phyloP scores from a whole-genome alignment of 2,797 vertebrate species.

The Enteromius thamalakanensis region DNA sequence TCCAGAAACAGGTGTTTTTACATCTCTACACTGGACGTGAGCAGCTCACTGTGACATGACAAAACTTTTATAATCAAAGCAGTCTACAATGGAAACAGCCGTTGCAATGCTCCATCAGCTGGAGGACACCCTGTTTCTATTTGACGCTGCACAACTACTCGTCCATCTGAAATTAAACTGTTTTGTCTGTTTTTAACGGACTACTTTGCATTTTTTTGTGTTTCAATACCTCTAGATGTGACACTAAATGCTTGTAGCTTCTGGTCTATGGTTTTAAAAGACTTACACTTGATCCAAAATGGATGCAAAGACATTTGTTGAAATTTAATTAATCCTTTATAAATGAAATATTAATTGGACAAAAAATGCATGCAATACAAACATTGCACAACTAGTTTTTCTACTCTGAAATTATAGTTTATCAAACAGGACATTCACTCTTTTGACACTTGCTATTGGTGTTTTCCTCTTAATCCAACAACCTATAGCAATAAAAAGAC shows the following conservation, averaged over 20 bases:
- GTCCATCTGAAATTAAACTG: neutral
- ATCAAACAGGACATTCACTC: neutral
- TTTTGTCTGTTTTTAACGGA: neutral
- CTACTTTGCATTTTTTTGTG: neutral
- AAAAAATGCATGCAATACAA: neutral
- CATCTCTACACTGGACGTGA: neutral
- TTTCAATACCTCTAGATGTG: neutral
- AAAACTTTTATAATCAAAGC: constrained; percentile 8
- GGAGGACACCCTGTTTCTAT: neutral
- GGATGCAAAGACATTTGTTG: too few relatives aligned
- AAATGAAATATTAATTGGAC: neutral
- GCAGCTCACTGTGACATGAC: neutral
- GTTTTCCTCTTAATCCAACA: neutral
- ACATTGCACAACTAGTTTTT: neutral
- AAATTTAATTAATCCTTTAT: neutral
- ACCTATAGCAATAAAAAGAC: neutral
- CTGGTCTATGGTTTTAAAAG: neutral
- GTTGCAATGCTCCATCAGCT: neutral
- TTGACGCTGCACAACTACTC: neutral
- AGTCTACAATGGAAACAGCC: neutral
- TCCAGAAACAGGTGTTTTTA: constrained; percentile 44
- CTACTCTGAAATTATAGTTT: neutral
- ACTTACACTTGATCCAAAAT: neutral
- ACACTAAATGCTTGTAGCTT: neutral
- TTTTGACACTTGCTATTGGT: neutral